Evolutionary conservation across 2,113 vertebrate species (phyloP), one percentile per base, ranked within the genome.

Genomic region (Geothlypis trichas): DNA sequence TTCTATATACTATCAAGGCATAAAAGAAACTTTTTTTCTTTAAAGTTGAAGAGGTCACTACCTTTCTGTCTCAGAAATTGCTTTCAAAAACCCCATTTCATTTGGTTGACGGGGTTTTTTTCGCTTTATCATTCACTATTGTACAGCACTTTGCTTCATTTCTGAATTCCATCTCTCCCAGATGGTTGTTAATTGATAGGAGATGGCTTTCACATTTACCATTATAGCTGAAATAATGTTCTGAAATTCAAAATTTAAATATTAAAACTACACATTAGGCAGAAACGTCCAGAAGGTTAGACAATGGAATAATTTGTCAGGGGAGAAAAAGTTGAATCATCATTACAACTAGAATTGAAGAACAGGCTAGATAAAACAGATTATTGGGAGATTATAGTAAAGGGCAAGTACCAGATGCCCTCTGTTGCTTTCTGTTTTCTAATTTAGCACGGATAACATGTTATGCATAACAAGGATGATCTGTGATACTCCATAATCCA

Each of bases 231-330:
- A 97, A 95, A 93, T 92, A 96, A 93, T 84, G 86, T 58, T 90
- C 86, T 93, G 84, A 94, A 96, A 91, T 95, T 93, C 92, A 95
- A 95, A 97, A 96, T 77, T 96, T 94, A 95, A 97, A 97, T 96
- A 96, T 95, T 96, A 94, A 96, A 97, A 67, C 49, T 87, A 93
- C 52, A n/a, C 76, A 96, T 96, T 95, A 95, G 83, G 68, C 75
- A 96, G 80, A 97, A 96, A 95, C 51, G 42, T 94, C 83, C 82
- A 95, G 91, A 93, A 93, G 86, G 88, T 94, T 96, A 96, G 76
- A 92, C 61, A 97, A 94, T 93, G 71, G 83, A 95, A 91, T 83
- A 87, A 97, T 97, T 91, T 95, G 83, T 95, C 94, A 94, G 24
- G 58, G 78, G 71, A 95, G n/a, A 92, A 95, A 87, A 39, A 63